Percentiles rank a stretch among this genome's conserved stretches.
Evolutionary conservation across 2,888 invertebrate species (phyloP).

Genomic region (Parasteatoda lunata): DNA sequence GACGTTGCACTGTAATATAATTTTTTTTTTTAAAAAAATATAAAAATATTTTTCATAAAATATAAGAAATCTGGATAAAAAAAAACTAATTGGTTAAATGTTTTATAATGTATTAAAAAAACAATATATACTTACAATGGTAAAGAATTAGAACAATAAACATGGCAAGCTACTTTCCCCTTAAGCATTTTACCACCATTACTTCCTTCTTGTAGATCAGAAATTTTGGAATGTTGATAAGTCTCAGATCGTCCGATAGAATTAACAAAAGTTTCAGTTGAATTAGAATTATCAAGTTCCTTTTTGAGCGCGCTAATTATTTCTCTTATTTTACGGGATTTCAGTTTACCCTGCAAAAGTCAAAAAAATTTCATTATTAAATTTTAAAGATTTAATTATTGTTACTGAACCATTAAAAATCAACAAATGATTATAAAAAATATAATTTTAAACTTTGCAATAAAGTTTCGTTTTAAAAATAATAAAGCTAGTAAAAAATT

Average conservation of each 20-base stretch:
- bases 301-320: constrained; percentile 78
- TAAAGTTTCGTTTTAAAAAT: too few relatives aligned
- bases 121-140: constrained; percentile 81
- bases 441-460: too few relatives aligned
- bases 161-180: constrained; percentile 87
- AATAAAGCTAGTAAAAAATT: too few relatives aligned
- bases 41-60: background rate
- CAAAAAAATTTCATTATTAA: constrained; percentile 1
- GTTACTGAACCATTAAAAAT: background rate
- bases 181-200: constrained; percentile 82
- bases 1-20: too few relatives aligned
- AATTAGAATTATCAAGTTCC: constrained; percentile 83
- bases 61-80: background rate
- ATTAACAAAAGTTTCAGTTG: constrained; percentile 78
- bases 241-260: constrained; percentile 77
- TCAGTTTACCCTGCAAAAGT: constrained; percentile 79
- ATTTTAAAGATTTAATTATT: constrained; percentile 4
- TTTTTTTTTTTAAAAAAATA: too few relatives aligned
- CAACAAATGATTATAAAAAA: too few relatives aligned
- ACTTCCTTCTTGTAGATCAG: constrained; percentile 79
- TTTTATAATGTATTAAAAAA: too few relatives aligned
- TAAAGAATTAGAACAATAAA: constrained; percentile 83
- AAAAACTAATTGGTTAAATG: background rate
- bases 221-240: constrained; percentile 77
- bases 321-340: constrained; percentile 82